Base-by-base conservation (phyloP, 2,888 invertebrate species). In the Melinopterus prodromus region DNA sequence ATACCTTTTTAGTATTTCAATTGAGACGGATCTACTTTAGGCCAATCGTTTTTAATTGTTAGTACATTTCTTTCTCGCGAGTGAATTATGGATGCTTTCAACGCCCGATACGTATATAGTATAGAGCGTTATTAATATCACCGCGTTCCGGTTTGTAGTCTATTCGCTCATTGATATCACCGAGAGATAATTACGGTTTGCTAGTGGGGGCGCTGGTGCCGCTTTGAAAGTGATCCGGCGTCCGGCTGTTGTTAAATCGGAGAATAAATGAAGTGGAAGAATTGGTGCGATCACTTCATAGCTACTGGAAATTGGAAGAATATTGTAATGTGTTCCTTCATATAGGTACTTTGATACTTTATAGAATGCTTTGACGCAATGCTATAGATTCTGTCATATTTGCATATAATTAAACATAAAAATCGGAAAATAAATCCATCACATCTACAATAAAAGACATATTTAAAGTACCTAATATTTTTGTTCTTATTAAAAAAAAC, bases 111-210 rank as follows among this genome's bases (percentile, higher is more conserved):
- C 12, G 12, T 53, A 53, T 53, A 26, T 1, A 7, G 38, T 38
- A 38, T 9, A 38, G 53, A 1, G 12, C 53, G 53, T 53, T 53
- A 53, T 53, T 53, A 53, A 53, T 53, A 53, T 53, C 53, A 53
- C 53, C 53, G 7, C 53, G 53, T 53, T 53, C 53, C 53, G 53
- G 53, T 53, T 12, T 53, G 53, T 53, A 12, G 53, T 53, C 53
- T 53, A 53, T 53, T 53, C 53, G 53, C 53, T 53, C 53, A 53
- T 53, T 53, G 53, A 53, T 53, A 53, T 53, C 53, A 53, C 53
- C 53, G 7, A 53, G 53, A 53, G 53, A 53, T 53, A 53, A 53
- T 53, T 53, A 53, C 53, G 53, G 53, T 53, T 53, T 53, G 53
- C 53, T 53, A 53, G 53, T 53, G 12, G 7, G 53, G 53, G 53